Percentiles rank a stretch among this genome's conserved stretches.
These are phyloP conservation scores for Napeogenes sylphis DNA, from an alignment of 2,888 invertebrate species.

Conservation along the genomic window DNA sequence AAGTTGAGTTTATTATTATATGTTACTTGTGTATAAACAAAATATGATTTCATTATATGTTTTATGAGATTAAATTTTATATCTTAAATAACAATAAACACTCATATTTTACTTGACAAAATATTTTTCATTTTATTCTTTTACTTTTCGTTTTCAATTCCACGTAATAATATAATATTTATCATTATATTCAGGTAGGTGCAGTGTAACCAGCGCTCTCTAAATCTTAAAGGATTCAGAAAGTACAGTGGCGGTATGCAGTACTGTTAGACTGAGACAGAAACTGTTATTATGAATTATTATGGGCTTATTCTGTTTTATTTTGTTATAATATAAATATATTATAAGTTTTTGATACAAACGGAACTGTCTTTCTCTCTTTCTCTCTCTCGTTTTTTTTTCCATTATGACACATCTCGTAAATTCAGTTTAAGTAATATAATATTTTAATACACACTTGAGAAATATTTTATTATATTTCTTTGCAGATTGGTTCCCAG, in stretches of 20 bases:
- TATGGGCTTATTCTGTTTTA: constrained; percentile 12
- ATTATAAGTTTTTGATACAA: neutral
- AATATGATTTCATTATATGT: too few species aligned
- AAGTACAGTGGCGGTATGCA: constrained; percentile 33
- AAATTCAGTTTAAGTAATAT: too few species aligned
- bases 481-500: neutral
- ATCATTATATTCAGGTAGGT: constrained; percentile 4
- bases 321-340: neutral
- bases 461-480: neutral
- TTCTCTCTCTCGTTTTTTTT: too few species aligned
- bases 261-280: constrained; percentile 17
- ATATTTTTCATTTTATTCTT: too few species aligned
- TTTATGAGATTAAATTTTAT: too few species aligned
- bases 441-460: neutral
- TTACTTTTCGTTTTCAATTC: too few species aligned
- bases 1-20: too few species aligned
- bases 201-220: constrained; percentile 39
- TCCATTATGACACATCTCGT: too few species aligned
- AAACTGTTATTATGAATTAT: constrained; percentile 17
- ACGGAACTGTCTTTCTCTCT: neutral
- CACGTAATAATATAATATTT: too few species aligned
- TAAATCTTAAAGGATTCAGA: constrained; percentile 49
- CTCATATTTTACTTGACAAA: too few species aligned
- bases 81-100: too few species aligned
- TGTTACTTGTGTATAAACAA: too few species aligned